Percentiles rank a stretch among this genome's conserved stretches.
phyloP scores from a whole-genome alignment of 2,888 invertebrate genomes.

The Palloptera scutellata region DNA sequence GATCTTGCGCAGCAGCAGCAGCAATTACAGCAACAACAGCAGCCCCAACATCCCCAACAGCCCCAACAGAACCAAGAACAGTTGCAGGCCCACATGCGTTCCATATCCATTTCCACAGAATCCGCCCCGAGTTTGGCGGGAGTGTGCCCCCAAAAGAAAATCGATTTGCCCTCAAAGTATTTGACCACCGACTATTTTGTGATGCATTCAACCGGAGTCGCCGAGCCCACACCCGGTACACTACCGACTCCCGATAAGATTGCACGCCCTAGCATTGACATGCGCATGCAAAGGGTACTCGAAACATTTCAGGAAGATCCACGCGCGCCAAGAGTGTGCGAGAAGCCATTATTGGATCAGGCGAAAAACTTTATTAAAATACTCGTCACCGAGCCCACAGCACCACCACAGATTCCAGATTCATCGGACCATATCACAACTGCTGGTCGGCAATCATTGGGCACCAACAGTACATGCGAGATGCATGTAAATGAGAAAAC shows the following conservation, averaged over 20 bases:
- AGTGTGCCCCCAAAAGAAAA: neutral
- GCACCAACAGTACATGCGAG: constrained; percentile 4
- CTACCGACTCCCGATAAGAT: constrained; percentile 23
- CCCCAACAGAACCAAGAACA: constrained; percentile 15
- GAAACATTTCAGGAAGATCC: constrained; percentile 40
- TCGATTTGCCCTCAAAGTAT: constrained; percentile 19
- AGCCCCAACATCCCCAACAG: constrained; percentile 10
- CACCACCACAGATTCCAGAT: neutral
- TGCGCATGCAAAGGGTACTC: constrained; percentile 41
- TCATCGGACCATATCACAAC: neutral
- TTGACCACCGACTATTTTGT: constrained; percentile 35
- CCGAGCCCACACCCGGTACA: constrained; percentile 7
- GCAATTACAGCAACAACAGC: neutral
- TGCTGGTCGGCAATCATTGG: neutral
- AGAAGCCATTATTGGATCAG: constrained; percentile 22
- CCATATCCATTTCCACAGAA: constrained; percentile 38
- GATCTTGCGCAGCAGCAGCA: neutral
- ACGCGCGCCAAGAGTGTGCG: constrained; percentile 9
- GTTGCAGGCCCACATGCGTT: constrained; percentile 18
- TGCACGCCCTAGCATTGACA: constrained; percentile 33
- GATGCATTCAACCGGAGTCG: constrained; percentile 33
- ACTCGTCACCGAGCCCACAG: neutral
- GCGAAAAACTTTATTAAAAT: constrained; percentile 33
- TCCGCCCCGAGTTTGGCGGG: constrained; percentile 36
- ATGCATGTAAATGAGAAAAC: constrained; percentile 10